phyloP scores from a whole-genome alignment of 2,797 vertebrate species.

The Mionectes olivaceus region DNA sequence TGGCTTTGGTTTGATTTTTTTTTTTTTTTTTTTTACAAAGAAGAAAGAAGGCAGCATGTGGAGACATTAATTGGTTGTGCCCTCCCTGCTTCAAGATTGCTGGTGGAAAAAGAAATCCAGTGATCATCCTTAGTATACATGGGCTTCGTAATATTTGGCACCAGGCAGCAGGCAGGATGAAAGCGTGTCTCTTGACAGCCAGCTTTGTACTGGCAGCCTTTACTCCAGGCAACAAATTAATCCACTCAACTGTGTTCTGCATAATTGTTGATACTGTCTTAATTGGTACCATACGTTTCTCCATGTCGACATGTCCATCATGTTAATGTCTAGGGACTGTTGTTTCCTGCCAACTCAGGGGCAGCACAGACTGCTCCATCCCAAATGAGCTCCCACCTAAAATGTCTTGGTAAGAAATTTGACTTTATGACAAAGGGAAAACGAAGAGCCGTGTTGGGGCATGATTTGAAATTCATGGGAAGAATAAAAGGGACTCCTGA shows the following conservation, averaged over 20 bases:
- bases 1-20: not conserved
- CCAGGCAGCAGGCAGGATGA: constrained; percentile 24
- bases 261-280: constrained; percentile 68
- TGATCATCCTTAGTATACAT: not conserved
- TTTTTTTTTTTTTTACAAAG: not conserved
- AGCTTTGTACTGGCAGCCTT: constrained; percentile 41
- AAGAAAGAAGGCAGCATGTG: not conserved
- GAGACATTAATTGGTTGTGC: not conserved
- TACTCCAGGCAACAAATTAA: constrained; percentile 65
- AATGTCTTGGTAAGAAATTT: not conserved
- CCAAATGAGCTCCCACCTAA: not conserved
- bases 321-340: constrained; percentile 22
- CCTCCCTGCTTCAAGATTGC: not conserved
- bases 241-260: constrained; percentile 54
- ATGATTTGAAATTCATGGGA: not conserved
- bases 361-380: not conserved
- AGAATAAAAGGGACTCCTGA: not conserved
- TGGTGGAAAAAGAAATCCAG: not conserved
- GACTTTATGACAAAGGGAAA: not conserved
- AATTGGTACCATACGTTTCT: constrained; percentile 66
- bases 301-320: not conserved
- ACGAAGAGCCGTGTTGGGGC: not conserved
- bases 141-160: constrained; percentile 31
- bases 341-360: constrained; percentile 15
- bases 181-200: constrained; percentile 52